Evolutionary conservation across 2,113 vertebrate genomes (phyloP).

Genomic region (Onychostoma macrolepis): DNA sequence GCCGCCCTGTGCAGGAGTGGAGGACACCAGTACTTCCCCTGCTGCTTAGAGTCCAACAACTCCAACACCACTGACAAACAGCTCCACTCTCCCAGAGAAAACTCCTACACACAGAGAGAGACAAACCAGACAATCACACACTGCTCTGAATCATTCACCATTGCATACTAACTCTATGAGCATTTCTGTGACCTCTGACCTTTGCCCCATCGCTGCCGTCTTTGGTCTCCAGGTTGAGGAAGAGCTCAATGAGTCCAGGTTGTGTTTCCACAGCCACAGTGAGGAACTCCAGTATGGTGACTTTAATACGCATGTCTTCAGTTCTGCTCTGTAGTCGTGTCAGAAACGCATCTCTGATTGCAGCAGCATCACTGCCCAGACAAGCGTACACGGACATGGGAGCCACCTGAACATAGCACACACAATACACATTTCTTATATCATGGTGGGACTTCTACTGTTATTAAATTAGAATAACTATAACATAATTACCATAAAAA

Average conservation of each 20-base stretch:
- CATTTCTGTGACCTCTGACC: slow-evolving; percentile 70
- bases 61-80: slow-evolving; percentile 92
- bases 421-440: background rate
- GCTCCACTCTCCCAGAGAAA: slow-evolving; percentile 92
- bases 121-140: background rate
- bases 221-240: slow-evolving; percentile 93
- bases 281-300: slow-evolving; percentile 97
- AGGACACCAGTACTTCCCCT: slow-evolving; percentile 92
- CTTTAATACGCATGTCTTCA: slow-evolving; percentile 97
- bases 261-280: slow-evolving; percentile 96
- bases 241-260: slow-evolving; percentile 96
- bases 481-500: background rate
- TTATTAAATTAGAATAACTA: background rate
- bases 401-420: slow-evolving; percentile 81
- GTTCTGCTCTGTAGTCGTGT: slow-evolving; percentile 91
- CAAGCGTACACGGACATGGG: slow-evolving; percentile 98
- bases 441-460: background rate
- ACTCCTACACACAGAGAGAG: slow-evolving; percentile 78
- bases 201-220: slow-evolving; percentile 88
- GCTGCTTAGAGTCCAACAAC: slow-evolving; percentile 88
- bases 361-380: slow-evolving; percentile 90
- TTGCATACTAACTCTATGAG: background rate
- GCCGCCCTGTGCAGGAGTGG: slow-evolving; percentile 90
- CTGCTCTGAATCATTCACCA: background rate
- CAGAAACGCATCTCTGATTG: slow-evolving; percentile 94